Conservation (phyloP, 1,140 invertebrate species). For the Limonius californicus region DNA sequence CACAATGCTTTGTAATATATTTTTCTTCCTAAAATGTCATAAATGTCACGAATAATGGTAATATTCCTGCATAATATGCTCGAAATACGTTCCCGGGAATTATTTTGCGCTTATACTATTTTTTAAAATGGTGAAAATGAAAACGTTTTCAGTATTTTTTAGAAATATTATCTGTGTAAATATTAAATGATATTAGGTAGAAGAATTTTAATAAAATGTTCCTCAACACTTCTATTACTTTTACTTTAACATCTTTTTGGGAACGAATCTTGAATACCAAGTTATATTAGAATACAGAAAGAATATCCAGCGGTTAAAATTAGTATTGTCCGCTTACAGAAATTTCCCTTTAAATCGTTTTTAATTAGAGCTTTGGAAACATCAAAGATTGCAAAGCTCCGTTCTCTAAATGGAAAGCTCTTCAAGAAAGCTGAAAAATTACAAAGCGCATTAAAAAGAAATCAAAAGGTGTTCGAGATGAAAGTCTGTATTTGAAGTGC, state of each 20-base stretch:
- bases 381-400: conserved; percentile 17
- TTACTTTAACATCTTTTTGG: too few relatives aligned
- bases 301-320: background rate
- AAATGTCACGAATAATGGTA: conserved; percentile 36
- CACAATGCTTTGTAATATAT: conserved; percentile 36
- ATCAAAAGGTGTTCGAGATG: conserved; percentile 26
- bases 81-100: background rate
- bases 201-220: background rate
- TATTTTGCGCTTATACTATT: conserved; percentile 4
- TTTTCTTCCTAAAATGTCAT: conserved; percentile 44
- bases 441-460: conserved; percentile 31
- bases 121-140: conserved; percentile 5
- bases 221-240: too few relatives aligned
- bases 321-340: background rate
- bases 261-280: too few relatives aligned
- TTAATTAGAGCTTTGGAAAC: conserved; percentile 24
- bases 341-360: conserved; percentile 19
- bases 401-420: background rate
- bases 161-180: conserved; percentile 1
- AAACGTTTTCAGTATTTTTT: background rate
- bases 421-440: conserved; percentile 28
- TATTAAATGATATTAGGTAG: background rate
- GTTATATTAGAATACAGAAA: background rate
- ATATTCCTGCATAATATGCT: conserved; percentile 21
- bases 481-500: conserved; percentile 4